Conservation (phyloP, 1,140 invertebrate species). For the Lutraria rhynchaena region DNA sequence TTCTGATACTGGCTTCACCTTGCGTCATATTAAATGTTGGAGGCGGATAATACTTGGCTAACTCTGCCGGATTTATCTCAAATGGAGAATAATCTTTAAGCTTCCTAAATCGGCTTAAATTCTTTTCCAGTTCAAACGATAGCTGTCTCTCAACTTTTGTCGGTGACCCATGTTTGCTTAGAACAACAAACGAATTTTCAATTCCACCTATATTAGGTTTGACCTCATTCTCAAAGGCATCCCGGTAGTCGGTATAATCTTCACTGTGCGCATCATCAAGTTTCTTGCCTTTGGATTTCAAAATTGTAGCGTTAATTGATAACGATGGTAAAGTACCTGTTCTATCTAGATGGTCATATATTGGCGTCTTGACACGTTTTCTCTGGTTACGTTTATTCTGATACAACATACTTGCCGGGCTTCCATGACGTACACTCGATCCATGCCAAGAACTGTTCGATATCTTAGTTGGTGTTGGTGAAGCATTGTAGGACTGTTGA, state of each 20-base stretch:
- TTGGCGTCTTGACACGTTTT: constrained; percentile 62
- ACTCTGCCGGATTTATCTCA: constrained; percentile 65
- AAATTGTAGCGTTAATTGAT: constrained; percentile 53
- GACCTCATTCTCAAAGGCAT: constrained; percentile 18
- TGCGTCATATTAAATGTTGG: constrained; percentile 63
- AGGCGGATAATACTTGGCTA: constrained; percentile 68
- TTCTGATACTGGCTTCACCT: constrained; percentile 61
- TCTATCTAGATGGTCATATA: constrained; percentile 68
- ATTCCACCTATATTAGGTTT: constrained; percentile 64
- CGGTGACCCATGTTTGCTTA: constrained; percentile 64
- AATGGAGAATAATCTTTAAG: constrained; percentile 69
- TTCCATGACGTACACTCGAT: constrained; percentile 25
- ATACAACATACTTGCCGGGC: constrained; percentile 54
- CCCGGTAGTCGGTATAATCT: constrained; percentile 50
- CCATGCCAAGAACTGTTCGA: constrained; percentile 7
- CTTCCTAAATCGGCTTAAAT: constrained; percentile 64
- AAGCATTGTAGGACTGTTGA: background rate
- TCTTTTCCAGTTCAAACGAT: constrained; percentile 64
- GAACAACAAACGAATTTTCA: constrained; percentile 60
- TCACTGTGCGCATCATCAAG: constrained; percentile 18
- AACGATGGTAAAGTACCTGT: constrained; percentile 66
- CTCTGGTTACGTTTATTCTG: constrained; percentile 21
- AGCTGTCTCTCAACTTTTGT: constrained; percentile 68
- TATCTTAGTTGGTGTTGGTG: constrained; percentile 26
- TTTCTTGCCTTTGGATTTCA: constrained; percentile 18